phyloP scores from a whole-genome alignment of 1,140 invertebrate genomes.

The Bathynomus jamesi region DNA sequence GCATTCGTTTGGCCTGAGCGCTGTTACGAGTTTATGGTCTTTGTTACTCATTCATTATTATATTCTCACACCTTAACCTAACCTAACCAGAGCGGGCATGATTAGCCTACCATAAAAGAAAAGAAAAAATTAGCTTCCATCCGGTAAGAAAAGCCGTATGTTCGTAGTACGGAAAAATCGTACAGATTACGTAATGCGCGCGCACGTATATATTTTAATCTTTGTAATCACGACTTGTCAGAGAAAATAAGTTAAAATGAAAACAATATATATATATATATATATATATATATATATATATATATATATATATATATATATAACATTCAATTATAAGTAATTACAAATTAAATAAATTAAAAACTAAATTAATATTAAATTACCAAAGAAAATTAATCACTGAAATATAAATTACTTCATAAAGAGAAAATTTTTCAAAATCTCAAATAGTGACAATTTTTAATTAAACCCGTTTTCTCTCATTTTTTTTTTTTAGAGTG shows the following conservation, averaged over 20 bases:
- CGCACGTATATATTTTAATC: too few relatives aligned
- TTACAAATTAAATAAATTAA: background rate
- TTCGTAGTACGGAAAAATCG: background rate
- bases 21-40: too few relatives aligned
- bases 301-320: constrained; percentile 3
- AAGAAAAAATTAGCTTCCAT: background rate
- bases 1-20: too few relatives aligned
- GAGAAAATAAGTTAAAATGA: background rate
- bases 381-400: background rate
- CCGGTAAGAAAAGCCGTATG: background rate
- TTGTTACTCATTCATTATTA: too few relatives aligned
- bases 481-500: background rate
- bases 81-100: background rate
- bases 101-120: background rate
- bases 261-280: background rate
- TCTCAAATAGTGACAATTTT: background rate
- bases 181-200: background rate
- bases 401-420: background rate
- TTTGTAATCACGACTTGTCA: too few relatives aligned
- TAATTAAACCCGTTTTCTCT: background rate
- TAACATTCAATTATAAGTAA: background rate
- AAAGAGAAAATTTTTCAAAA: background rate
- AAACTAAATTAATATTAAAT: background rate
- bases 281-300: constrained; percentile 3
- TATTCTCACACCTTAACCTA: too few relatives aligned